Conservation (phyloP, 1,140 invertebrate genomes). For the Triops longicaudatus region DNA sequence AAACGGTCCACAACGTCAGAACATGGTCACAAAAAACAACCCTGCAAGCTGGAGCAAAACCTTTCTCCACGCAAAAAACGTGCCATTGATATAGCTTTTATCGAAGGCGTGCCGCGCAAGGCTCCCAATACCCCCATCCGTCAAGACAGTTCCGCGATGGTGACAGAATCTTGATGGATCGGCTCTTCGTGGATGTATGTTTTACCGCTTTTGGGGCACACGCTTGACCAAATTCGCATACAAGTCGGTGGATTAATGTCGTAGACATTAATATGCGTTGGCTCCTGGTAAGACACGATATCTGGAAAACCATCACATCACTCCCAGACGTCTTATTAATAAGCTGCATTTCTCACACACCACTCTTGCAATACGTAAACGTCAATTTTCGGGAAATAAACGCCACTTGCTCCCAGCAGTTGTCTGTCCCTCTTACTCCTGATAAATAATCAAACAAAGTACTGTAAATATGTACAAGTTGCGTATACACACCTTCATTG, state of each 20-base stretch:
- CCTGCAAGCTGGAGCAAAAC: neutral
- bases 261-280: neutral
- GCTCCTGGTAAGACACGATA: neutral
- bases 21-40: neutral
- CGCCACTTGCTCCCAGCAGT: no score
- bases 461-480: no score
- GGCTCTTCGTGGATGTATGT: neutral
- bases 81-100: constrained; percentile 5
- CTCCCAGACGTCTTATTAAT: neutral
- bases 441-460: no score
- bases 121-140: neutral
- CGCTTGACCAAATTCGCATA: neutral
- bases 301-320: neutral
- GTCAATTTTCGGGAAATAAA: no score
- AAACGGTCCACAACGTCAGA: neutral
- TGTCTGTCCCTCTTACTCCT: no score
- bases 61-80: neutral
- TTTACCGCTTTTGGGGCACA: neutral
- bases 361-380: neutral
- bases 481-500: no score
- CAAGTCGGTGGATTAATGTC: neutral
- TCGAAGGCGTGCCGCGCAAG: neutral
- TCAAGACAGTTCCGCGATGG: neutral
- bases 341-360: neutral
- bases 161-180: constrained; percentile 2